Base-by-base conservation (phyloP, 2,113 vertebrate species). In the Clarias batrachus region DNA sequence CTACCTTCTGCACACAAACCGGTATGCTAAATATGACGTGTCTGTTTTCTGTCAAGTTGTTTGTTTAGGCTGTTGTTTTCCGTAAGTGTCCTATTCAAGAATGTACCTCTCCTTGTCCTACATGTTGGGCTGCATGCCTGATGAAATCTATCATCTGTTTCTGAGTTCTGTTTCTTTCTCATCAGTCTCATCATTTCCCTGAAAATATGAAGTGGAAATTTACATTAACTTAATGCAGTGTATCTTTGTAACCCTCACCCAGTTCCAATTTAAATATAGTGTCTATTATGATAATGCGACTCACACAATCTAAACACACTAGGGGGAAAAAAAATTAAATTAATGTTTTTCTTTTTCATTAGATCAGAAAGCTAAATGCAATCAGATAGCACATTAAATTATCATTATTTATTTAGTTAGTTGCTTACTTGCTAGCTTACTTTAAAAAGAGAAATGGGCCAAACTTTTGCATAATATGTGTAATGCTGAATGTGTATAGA, bases 61-160 rank as follows among this genome's bases (percentile, higher is more conserved):
- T 30, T 30, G 66, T 73, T n/a, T 54, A 56, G 85, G 56, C 37
- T 48, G 13, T 62, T 37, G 56, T 37, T 74, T 81, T 25, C 54
- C 1, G n/a, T 52, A 59, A 21, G 37, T 41, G 21, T 85, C 33
- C 17, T 4, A 8, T 14, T 54, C 19, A 63, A 81, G 84, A 86
- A 89, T 63, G 89, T 60, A 89, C 81, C 90, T 63, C 4, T 89
- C 90, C 93, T 92, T 86, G 93, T 91, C 86, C 23, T 91, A 90
- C 93, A 88, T 91, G 93, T 89, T 86, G 76, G 88, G 71, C 90
- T 74, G 83, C 93, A 93, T 94, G 91, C 91, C 89, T 93, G 85
- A 84, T 85, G 57, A 41, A 71, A 73, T 54, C 80, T 85, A 23
- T 86, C 86, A 19, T 74, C 56, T 52, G 33, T 37, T 37, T 25